Base-by-base conservation (phyloP, 2,797 vertebrate species). In the Lacerta viridis region DNA sequence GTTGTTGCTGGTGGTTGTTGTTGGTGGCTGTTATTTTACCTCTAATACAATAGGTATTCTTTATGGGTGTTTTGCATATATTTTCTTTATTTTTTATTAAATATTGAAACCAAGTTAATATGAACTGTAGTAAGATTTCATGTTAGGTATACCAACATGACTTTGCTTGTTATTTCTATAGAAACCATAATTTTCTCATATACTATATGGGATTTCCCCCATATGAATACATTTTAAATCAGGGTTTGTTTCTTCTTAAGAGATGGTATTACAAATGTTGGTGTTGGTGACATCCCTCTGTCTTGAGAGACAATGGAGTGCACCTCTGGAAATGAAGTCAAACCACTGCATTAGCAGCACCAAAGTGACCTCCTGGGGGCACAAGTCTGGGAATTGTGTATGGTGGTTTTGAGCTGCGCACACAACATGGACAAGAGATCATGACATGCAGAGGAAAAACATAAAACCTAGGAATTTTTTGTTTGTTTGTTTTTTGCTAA, bases 371-470 rank as follows among this genome's bases (percentile, higher is more conserved):
- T 55, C 50, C 50, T 4, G 50, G 50, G 50, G 13, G 13, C 50
- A 55, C 50, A 55, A 55, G 50, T 55, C 50, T 55, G 50, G 50
- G 13, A 11, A 55, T 11, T 55, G 50, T 55, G 50, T 1, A 55
- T 55, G 13, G 50, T 55, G 50, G 50, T 15, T 3, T 55, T 55
- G 50, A 55, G 50, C 50, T 55, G 50, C 11, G 50, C 50, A 15
- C 64, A 64, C 66, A 61, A 20, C 64, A 15, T 79, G 46, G 41
- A 59, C n/a, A 75, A 82, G 1, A 36, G 79, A 80, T 20, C 81
- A 85, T 74, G 88, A 90, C 13, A 7, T 68, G 36, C 1, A 43
- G 74, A 85, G 4, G 36, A 87, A 80, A 87, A 87, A 86, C 33
- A 90, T 36, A 72, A 88, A 87, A 25, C 50, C 23, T 86, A 72